These are phyloP conservation scores for Drosophila neocordata DNA, from an alignment of 1,140 invertebrate species.

Conservation along the genomic window DNA sequence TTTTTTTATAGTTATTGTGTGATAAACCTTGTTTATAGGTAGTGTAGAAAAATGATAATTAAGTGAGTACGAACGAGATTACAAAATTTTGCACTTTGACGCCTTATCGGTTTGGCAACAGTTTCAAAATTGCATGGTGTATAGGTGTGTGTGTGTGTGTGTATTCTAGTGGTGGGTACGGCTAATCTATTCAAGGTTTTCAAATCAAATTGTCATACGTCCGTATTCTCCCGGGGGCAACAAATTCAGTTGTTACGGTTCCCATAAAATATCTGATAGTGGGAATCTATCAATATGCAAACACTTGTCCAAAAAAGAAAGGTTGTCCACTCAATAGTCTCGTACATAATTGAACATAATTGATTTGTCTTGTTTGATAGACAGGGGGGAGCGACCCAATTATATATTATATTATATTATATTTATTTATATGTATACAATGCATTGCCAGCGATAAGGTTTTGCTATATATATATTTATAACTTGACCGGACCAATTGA, in stretches of 20 bases:
- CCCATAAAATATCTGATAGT: slow-evolving; percentile 37
- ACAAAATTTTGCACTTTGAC: slow-evolving; percentile 64
- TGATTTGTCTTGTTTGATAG: slow-evolving; percentile 63
- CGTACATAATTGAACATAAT: slow-evolving; percentile 76
- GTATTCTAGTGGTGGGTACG: too few species aligned
- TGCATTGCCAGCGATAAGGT: slow-evolving; percentile 48
- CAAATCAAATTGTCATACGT: slow-evolving; percentile 27
- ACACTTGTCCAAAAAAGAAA: slow-evolving; percentile 54
- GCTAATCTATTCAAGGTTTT: slow-evolving; percentile 58
- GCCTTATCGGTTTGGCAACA: slow-evolving; percentile 44
- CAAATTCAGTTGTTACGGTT: slow-evolving; percentile 51
- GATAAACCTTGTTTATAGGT: slow-evolving; percentile 46
- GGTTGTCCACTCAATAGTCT: slow-evolving; percentile 12
- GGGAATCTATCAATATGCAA: slow-evolving; percentile 54
- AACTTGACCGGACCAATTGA: slow-evolving; percentile 52
- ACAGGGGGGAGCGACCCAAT: neutral
- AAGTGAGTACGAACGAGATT: slow-evolving; percentile 37
- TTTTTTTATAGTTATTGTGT: neutral
- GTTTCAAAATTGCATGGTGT: slow-evolving; percentile 30
- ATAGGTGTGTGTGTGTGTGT: too few species aligned
- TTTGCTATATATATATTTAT: slow-evolving; percentile 44
- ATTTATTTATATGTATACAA: slow-evolving; percentile 18
- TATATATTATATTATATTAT: too few species aligned
- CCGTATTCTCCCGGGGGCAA: neutral
- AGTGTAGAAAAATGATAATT: slow-evolving; percentile 32